Base-by-base conservation (phyloP, 2,113 vertebrate species). In the Dissostichus mawsoni region DNA sequence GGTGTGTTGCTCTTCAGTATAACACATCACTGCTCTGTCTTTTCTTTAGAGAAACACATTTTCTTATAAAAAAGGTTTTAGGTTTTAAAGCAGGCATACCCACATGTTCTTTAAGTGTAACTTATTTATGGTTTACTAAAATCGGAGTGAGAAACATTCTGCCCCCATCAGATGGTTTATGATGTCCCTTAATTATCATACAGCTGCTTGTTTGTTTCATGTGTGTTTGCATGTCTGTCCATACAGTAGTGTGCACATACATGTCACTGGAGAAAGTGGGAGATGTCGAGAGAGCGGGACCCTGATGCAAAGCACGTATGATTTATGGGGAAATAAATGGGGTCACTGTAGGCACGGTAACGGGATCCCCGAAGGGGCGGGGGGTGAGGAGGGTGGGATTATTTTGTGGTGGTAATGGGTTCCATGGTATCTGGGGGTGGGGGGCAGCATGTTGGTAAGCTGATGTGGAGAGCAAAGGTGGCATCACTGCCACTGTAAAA, bases 311-410 rank as follows among this genome's bases (percentile, higher is more conserved):
- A 75, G 74, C 63, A 57, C 74, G 7, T 12, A 7, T 89, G 84
- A 91, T 87, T 89, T 85, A 85, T 84, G 78, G 67, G 23, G 55
- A 91, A 87, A 89, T 78, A 88, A 88, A 89, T 85, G 79, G 87
- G 74, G 85, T 86, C 83, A 81, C 58, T 82, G 74, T 69, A 63
- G 74, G 81, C 82, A 75, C 72, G 7, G 86, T 87, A 88, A 86
- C 67, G 11, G 58, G 88, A 92, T 76, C 83, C 56, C 72, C 55
- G 61, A 18, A 51, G 64, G 29, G 14, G 65, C n/a, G 63, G 11
- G 41, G 25, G 33, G 33, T 36, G 36, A 55, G 59, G 29, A 20
- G 61, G 63, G 8, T 23, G 29, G 69, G 65, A 57, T 66, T 82
- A 44, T 65, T 71, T 73, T 25, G 73, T 45, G 36, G 76, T 67